phyloP scores from a whole-genome alignment of 2,888 invertebrate genomes.

The Caenorhabditis sp. region DNA sequence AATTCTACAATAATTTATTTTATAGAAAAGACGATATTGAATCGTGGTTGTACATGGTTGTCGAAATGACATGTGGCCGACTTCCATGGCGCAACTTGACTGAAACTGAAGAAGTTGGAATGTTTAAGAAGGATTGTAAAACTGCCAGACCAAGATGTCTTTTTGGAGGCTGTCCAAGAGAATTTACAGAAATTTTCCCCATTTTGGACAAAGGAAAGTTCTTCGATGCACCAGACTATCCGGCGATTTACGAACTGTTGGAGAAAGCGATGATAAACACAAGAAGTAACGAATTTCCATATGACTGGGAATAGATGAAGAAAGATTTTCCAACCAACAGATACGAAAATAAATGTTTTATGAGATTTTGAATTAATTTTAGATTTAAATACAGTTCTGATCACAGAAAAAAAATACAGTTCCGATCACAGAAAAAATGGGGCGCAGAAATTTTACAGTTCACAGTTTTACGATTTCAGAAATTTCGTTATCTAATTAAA shows the following conservation, averaged over 20 bases:
- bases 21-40: slow-evolving; percentile 61
- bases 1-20: neutral
- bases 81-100: slow-evolving; percentile 58
- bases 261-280: slow-evolving; percentile 51
- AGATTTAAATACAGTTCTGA: too few species aligned
- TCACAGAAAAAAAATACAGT: too few species aligned
- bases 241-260: slow-evolving; percentile 51
- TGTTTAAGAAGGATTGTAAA: slow-evolving; percentile 58
- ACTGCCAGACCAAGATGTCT: slow-evolving; percentile 41
- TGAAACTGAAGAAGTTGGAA: slow-evolving; percentile 52
- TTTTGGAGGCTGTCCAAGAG: slow-evolving; percentile 60
- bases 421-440: too few species aligned
- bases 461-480: too few species aligned
- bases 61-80: slow-evolving; percentile 51
- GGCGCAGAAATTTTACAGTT: too few species aligned
- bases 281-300: slow-evolving; percentile 52
- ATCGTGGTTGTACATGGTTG: slow-evolving; percentile 63
- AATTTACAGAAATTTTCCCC: slow-evolving; percentile 53
- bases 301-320: slow-evolving; percentile 50
- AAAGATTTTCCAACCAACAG: too few species aligned
- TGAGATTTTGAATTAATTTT: too few species aligned
- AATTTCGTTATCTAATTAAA: neutral
- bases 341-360: too few species aligned
- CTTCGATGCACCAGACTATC: slow-evolving; percentile 62
- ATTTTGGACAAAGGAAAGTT: slow-evolving; percentile 57